These are phyloP conservation scores for Emydoidea blandingii DNA, from an alignment of 2,797 vertebrate species.

Conservation along the genomic window DNA sequence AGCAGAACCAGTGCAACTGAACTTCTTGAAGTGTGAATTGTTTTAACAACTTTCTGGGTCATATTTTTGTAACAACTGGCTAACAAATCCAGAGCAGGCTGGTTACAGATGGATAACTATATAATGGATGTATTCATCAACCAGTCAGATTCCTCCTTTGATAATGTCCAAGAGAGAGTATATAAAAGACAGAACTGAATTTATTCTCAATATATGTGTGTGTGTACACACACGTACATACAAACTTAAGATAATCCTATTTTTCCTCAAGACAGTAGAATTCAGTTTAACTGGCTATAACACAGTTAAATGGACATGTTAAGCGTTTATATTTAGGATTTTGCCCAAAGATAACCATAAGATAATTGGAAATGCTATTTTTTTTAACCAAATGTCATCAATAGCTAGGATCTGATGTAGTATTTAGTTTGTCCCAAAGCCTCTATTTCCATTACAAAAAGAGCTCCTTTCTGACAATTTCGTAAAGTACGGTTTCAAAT, in stretches of 20 bases:
- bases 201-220: neutral
- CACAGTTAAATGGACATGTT: neutral
- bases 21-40: constrained; percentile 32
- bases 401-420: neutral
- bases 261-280: too few species aligned
- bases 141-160: constrained; percentile 40
- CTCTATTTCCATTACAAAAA: neutral
- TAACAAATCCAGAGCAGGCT: constrained; percentile 2
- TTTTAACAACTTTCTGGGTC: constrained; percentile 4
- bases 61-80: constrained; percentile 26
- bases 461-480: neutral
- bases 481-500: neutral
- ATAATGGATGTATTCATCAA: neutral
- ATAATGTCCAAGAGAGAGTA: neutral
- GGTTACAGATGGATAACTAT: neutral
- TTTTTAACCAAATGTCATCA: neutral
- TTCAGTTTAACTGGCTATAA: neutral
- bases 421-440: neutral
- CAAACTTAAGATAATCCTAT: neutral
- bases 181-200: neutral
- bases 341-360: neutral
- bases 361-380: neutral
- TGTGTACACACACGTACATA: neutral
- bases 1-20: neutral
- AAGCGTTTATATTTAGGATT: neutral